Base-by-base conservation (phyloP, 2,113 vertebrate species). In the Seriola quinqueradiata region DNA sequence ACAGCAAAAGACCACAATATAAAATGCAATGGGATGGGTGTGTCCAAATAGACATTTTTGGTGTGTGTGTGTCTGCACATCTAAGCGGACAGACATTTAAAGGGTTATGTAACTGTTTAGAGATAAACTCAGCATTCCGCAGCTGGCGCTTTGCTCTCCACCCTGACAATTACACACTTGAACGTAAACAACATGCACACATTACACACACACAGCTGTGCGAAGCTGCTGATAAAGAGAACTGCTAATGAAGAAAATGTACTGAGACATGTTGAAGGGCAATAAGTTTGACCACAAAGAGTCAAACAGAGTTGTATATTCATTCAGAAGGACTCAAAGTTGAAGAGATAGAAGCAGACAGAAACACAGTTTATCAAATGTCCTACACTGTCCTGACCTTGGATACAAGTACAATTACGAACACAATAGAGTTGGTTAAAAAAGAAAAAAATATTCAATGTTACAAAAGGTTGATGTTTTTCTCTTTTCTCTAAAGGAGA, bases 71-170 rank as follows among this genome's bases (percentile, higher is more conserved):
- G 59, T 58, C 64, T 81, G 68, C 54, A 28, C 36, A 40, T 74
- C 25, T 42, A 75, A 65, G 74, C 67, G 59, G 23, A 48, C 52
- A 87, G 72, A 69, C 79, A 79, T 88, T 57, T 81, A 83, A 86
- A 86, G 79, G 55, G 85, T 92, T 90, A 90, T 87, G 73, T 78
- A 86, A 90, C 69, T 58, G 82, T 85, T 73, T 70, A 71, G 48
- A 76, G 87, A 91, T 92, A 73, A 85, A 82, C 71, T 78, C 64
- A 67, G 71, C 86, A 86, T 94, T 92, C 83, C 89, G 78, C 84
- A 87, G 79, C 81, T 78, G 74, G 61, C 64, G 64, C 81, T 85
- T 67, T 85, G 75, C 85, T 84, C 84, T 70, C 85, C 82, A 87
- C 81, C 87, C 81, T 82, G 77, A 90, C 71, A 84, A 81, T 90